A percentile compares a stretch with the other conserved stretches of the same genome.
Conservation (phyloP, 1,140 invertebrate genomes). For the Gerris buenoi region DNA sequence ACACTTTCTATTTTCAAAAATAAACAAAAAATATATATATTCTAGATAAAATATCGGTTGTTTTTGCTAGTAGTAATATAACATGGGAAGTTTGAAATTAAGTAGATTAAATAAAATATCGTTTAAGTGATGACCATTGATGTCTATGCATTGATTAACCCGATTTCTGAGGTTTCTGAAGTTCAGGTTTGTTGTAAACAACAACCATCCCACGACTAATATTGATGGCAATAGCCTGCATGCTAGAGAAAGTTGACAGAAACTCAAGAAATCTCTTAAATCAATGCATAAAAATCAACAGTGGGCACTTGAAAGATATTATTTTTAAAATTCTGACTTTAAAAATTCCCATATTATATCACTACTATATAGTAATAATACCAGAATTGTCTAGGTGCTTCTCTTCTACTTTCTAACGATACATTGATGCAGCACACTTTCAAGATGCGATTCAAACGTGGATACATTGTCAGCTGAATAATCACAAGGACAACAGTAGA, state of each 20-base stretch:
- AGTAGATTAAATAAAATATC: too few species aligned
- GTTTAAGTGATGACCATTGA: too few species aligned
- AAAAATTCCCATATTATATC: background rate
- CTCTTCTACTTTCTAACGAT: background rate
- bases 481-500: background rate
- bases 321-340: background rate
- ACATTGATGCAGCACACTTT: background rate
- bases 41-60: too few species aligned
- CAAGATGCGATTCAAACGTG: background rate
- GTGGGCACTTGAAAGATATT: background rate
- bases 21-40: too few species aligned
- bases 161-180: too few species aligned
- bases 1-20: too few species aligned
- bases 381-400: background rate
- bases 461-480: background rate
- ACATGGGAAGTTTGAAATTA: too few species aligned
- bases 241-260: background rate
- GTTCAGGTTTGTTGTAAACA: too few species aligned
- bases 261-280: background rate
- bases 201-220: too few species aligned
- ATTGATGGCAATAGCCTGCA: background rate
- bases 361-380: background rate
- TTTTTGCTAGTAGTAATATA: too few species aligned
- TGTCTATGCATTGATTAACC: too few species aligned
- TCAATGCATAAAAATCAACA: background rate